Evolutionary conservation across 2,113 vertebrate species (phyloP).

Genomic region (Amphiprion ocellaris): DNA sequence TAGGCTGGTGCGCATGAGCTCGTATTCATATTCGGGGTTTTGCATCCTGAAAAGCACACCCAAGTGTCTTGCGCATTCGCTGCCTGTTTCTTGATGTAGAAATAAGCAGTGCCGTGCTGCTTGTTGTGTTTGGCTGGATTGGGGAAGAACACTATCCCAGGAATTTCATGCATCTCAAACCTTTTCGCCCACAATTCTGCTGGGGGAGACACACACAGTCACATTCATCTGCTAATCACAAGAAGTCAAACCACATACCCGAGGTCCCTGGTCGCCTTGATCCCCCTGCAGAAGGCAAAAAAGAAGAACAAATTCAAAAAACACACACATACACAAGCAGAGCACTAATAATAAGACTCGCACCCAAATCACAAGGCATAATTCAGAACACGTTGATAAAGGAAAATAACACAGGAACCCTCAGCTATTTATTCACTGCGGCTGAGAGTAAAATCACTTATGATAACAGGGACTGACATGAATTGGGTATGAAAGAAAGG

Average conservation of each 20-base stretch:
- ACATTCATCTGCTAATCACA: conserved; percentile 72
- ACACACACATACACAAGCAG: conserved; percentile 17
- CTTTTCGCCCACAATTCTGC: conserved; percentile 72
- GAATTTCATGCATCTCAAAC: conserved; percentile 81
- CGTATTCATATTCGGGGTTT: conserved; percentile 36
- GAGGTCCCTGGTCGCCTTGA: conserved; percentile 99
- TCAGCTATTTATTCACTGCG: conserved; percentile 77
- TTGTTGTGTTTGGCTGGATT: conserved; percentile 78
- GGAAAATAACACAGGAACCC: conserved; percentile 72
- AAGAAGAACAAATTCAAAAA: conserved; percentile 61
- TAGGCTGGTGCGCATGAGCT: conserved; percentile 34
- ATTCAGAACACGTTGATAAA: conserved; percentile 76
- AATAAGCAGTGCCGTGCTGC: conserved; percentile 67
- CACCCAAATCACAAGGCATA: conserved; percentile 49
- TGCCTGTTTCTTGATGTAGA: conserved; percentile 53
- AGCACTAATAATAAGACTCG: conserved; percentile 45
- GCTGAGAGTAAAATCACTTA: conserved; percentile 78
- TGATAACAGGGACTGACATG: conserved; percentile 78
- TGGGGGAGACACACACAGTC: conserved; percentile 63
- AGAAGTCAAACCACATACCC: conserved; percentile 89
- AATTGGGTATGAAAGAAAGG: conserved; percentile 50
- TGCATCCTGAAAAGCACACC: conserved; percentile 17
- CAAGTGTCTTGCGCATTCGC: conserved; percentile 40
- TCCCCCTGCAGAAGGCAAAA: conserved; percentile 92
- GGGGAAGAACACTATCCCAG: conserved; percentile 70